Conservation (phyloP, 2,888 invertebrate genomes). For the Teinopalpus imperialis region DNA sequence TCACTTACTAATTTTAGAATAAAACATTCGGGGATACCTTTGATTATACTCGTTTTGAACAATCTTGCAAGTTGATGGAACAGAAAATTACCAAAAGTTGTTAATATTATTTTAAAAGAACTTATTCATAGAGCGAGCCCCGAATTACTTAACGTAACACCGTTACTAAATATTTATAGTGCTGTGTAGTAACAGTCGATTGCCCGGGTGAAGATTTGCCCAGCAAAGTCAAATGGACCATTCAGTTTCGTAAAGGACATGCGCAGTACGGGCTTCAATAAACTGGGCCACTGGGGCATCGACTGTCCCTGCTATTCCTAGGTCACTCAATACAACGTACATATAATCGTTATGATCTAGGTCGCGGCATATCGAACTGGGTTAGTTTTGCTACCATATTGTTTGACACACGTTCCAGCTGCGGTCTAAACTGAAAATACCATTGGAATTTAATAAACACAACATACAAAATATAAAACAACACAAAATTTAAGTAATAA, state of each 20-base stretch:
- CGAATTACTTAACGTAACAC: background rate
- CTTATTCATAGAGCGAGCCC: background rate
- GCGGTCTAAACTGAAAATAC: background rate
- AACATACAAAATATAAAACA: too few relatives aligned
- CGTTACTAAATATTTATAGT: constrained; percentile 17
- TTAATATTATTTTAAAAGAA: background rate
- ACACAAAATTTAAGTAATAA: too few relatives aligned
- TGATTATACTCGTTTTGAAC: too few relatives aligned
- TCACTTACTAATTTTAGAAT: too few relatives aligned
- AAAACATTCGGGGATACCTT: too few relatives aligned
- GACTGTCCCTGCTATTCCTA: constrained; percentile 54
- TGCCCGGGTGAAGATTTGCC: constrained; percentile 29
- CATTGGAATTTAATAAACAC: too few relatives aligned
- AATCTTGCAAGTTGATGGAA: background rate
- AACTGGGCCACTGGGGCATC: constrained; percentile 73
- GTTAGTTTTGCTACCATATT: constrained; percentile 1
- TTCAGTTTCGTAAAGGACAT: constrained; percentile 52
- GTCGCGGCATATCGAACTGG: constrained; percentile 37
- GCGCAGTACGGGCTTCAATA: constrained; percentile 47
- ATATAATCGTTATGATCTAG: constrained; percentile 52
- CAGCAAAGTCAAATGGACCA: constrained; percentile 39
- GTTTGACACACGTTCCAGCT: background rate
- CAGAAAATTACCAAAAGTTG: background rate
- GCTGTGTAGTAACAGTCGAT: constrained; percentile 30
- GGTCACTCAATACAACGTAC: constrained; percentile 45